Conservation (phyloP, 2,888 invertebrate species). For the Morpho achilles region DNA sequence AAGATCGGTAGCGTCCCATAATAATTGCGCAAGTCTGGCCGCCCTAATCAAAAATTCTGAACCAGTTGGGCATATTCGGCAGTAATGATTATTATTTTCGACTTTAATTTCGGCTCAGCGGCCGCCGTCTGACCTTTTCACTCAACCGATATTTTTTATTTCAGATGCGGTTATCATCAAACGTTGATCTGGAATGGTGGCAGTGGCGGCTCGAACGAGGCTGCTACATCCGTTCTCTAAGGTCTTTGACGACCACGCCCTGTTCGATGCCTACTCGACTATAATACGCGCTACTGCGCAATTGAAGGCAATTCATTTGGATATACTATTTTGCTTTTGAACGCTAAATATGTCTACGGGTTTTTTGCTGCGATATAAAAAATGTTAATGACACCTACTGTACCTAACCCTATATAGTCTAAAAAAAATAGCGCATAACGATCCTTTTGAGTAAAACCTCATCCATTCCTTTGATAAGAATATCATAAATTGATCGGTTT, state of each 20-base stretch:
- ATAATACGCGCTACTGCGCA: conserved; percentile 46
- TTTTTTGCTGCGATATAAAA: conserved; percentile 26
- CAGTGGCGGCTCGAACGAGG: conserved; percentile 54
- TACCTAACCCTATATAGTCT: conserved; percentile 10
- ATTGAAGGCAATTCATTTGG: conserved; percentile 34
- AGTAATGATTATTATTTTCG: conserved; percentile 65
- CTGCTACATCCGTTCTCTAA: conserved; percentile 70
- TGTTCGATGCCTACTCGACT: conserved; percentile 52
- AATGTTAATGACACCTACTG: conserved; percentile 10
- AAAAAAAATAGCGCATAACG: conserved; percentile 16
- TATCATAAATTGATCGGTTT: conserved; percentile 13
- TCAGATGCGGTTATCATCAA: conserved; percentile 66
- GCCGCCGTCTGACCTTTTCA: conserved; percentile 70
- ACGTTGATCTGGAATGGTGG: conserved; percentile 57
- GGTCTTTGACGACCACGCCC: conserved; percentile 65
- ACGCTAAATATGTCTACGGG: conserved; percentile 33
- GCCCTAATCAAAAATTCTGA: conserved; percentile 32
- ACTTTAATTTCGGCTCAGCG: conserved; percentile 60
- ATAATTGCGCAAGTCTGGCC: conserved; percentile 1
- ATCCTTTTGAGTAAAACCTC: conserved; percentile 18
- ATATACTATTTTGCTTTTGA: conserved; percentile 35
- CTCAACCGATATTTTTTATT: conserved; percentile 57
- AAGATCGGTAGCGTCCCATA: neutral
- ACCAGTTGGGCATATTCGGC: conserved; percentile 48
- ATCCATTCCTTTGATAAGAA: conserved; percentile 17